Conservation (phyloP, 2,113 vertebrate species). For the Hyaena hyaena region DNA sequence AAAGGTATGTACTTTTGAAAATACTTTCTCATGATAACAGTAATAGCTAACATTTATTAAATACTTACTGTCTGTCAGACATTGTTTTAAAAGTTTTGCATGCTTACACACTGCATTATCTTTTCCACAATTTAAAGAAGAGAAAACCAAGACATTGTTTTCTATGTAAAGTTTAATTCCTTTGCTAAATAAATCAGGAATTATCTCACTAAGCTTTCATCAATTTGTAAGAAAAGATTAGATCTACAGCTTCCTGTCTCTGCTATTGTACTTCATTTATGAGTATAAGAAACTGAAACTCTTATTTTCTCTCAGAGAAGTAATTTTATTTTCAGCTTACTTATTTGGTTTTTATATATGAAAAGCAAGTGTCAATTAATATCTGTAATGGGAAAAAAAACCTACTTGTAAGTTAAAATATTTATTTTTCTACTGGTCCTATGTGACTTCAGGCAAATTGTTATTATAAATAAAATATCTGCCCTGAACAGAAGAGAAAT, state of each 20-base stretch:
- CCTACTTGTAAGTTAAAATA: slow-evolving; percentile 27
- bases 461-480: slow-evolving; percentile 41
- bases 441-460: neutral
- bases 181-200: slow-evolving; percentile 17
- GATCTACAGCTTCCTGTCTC: neutral
- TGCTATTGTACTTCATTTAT: neutral
- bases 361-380: neutral
- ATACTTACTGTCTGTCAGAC: neutral
- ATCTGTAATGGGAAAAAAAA: slow-evolving; percentile 5
- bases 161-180: neutral
- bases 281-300: neutral
- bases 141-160: slow-evolving; percentile 7
- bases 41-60: neutral
- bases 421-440: neutral
- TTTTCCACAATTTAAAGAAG: slow-evolving; percentile 20
- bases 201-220: slow-evolving; percentile 7
- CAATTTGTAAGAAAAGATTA: slow-evolving; percentile 36
- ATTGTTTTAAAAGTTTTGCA: slow-evolving; percentile 8
- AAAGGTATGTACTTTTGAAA: neutral
- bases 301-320: slow-evolving; percentile 3
- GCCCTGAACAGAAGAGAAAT: slow-evolving; percentile 39
- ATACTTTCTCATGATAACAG: neutral
- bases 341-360: slow-evolving; percentile 33
- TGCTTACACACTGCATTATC: neutral
- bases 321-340: neutral